phyloP scores from a whole-genome alignment of 2,888 invertebrate genomes.

The Arenicola marina region DNA sequence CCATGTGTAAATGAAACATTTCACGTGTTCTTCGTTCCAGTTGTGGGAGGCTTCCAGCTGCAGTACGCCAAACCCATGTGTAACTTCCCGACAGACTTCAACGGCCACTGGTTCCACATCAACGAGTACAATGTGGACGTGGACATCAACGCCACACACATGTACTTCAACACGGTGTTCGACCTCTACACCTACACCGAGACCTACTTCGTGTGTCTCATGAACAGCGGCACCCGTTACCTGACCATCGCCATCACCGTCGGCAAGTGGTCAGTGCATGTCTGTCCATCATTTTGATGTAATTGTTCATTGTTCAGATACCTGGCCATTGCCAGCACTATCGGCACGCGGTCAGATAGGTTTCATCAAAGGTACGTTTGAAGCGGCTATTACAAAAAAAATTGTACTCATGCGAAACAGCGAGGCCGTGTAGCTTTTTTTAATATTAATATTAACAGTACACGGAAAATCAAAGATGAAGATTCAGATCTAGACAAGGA shows the following conservation, averaged over 20 bases:
- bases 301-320: no score
- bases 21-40: conserved; percentile 20
- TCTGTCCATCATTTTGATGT: no score
- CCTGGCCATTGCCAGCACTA: no score
- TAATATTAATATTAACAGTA: no score
- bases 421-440: no score
- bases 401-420: no score
- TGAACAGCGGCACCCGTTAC: conserved; percentile 84
- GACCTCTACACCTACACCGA: conserved; percentile 73
- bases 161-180: conserved; percentile 91
- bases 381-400: no score
- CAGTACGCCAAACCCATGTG: conserved; percentile 78
- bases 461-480: no score
- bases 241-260: conserved; percentile 97
- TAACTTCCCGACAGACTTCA: conserved; percentile 87
- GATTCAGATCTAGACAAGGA: no score
- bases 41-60: conserved; percentile 31
- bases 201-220: conserved; percentile 93
- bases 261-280: conserved; percentile 81
- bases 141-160: conserved; percentile 91
- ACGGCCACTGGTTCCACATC: conserved; percentile 94
- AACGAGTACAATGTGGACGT: conserved; percentile 91
- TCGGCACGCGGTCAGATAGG: no score
- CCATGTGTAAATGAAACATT: conserved; percentile 88
- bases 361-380: no score